A percentile compares a stretch with the other conserved stretches of the same genome.
phyloP scores from a whole-genome alignment of 2,797 vertebrate genomes.

The Sciurus carolinensis region DNA sequence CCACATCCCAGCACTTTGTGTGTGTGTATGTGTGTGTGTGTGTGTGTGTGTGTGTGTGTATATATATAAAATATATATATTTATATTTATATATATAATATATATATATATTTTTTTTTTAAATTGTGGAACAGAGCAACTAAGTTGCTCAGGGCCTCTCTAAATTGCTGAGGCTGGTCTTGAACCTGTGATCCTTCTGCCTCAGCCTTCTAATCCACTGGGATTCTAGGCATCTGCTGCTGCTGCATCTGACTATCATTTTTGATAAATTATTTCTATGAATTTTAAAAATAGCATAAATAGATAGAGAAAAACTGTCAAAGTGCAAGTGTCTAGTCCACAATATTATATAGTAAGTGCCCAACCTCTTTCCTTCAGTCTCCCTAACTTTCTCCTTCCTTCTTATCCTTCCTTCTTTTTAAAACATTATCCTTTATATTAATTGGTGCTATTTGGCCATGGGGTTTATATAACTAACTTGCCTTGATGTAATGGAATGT shows the following conservation, averaged over 20 bases:
- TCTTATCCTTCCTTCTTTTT: background rate
- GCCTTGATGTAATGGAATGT: background rate
- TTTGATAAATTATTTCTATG: background rate
- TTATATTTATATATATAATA: too few relatives aligned
- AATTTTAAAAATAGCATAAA: background rate
- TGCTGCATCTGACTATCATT: background rate
- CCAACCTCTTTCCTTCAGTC: background rate
- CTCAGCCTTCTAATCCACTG: too few relatives aligned
- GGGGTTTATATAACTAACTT: background rate
- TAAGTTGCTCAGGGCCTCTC: too few relatives aligned
- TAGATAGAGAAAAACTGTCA: background rate
- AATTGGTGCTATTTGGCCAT: background rate
- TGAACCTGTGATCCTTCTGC: too few relatives aligned
- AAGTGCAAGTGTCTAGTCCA: background rate
- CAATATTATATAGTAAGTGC: background rate
- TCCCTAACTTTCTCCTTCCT: accelerated
- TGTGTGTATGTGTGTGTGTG: too few relatives aligned
- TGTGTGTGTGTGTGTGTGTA: too few relatives aligned
- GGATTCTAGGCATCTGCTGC: too few relatives aligned
- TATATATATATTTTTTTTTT: too few relatives aligned
- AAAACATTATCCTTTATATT: background rate
- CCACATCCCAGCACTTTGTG: too few relatives aligned
- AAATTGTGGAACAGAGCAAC: too few relatives aligned
- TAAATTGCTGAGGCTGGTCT: too few relatives aligned
- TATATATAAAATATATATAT: too few relatives aligned